Evolutionary conservation across 1,140 invertebrate species (phyloP).

Genomic region (Batillaria attramentaria): DNA sequence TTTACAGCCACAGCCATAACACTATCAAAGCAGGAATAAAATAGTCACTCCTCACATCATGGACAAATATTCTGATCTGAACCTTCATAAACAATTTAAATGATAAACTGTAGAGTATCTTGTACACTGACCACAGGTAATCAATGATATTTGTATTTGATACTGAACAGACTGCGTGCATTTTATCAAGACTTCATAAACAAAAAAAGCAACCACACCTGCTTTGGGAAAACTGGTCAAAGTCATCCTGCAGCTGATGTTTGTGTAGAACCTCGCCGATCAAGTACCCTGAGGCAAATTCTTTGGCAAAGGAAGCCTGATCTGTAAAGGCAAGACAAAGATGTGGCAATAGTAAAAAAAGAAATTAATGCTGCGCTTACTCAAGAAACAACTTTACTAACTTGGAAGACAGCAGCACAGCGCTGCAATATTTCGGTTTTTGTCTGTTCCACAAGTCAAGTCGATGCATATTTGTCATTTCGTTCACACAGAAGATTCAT

Average conservation of each 20-base stretch:
- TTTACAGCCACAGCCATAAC: no score
- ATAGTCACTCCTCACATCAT: no score
- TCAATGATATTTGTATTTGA: background rate
- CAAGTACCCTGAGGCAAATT: constrained; percentile 71
- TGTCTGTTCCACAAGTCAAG: no score
- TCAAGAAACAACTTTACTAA: background rate
- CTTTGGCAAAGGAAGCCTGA: constrained; percentile 62
- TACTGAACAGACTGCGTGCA: background rate
- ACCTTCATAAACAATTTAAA: background rate
- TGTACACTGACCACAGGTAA: background rate
- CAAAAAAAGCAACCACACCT: constrained; percentile 56
- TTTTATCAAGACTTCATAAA: background rate
- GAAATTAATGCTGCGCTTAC: background rate
- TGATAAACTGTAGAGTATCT: background rate
- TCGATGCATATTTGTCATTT: background rate
- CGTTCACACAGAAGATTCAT: background rate
- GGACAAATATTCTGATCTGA: no score
- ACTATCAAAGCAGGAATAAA: no score
- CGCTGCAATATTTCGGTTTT: background rate
- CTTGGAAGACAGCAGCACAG: background rate
- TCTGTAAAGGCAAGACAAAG: constrained; percentile 67
- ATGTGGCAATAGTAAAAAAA: background rate
- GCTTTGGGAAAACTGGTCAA: constrained; percentile 71
- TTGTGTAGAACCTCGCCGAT: constrained; percentile 71
- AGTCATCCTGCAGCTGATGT: constrained; percentile 72